Evolutionary conservation across 2,888 invertebrate species (phyloP).

Genomic region (Agriopis marginaria): DNA sequence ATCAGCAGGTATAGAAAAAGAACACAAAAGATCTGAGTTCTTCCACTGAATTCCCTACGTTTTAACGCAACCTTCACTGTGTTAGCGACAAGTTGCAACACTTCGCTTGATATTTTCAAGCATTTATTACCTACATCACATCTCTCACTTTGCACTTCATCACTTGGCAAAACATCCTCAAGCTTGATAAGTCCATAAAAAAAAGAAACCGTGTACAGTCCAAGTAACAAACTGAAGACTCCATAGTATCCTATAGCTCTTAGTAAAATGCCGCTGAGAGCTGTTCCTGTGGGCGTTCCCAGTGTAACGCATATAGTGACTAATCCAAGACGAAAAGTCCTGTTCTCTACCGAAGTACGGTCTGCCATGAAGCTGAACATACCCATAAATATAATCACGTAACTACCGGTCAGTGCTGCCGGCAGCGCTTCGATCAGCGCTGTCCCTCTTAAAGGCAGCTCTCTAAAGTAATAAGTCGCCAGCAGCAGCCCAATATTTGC

Average conservation of each 20-base stretch:
- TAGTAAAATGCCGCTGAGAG: conserved; percentile 82
- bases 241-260: conserved; percentile 78
- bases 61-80: conserved; percentile 75
- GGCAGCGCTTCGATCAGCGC: conserved; percentile 86
- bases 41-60: conserved; percentile 66
- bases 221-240: conserved; percentile 72
- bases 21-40: conserved; percentile 74
- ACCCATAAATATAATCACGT: conserved; percentile 86
- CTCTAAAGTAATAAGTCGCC: conserved; percentile 85
- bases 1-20: conserved; percentile 74
- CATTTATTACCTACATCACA: conserved; percentile 47
- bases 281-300: conserved; percentile 83
- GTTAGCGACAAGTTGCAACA: conserved; percentile 70
- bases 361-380: conserved; percentile 88
- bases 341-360: conserved; percentile 85
- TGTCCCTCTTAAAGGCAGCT: conserved; percentile 80
- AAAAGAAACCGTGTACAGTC: conserved; percentile 67
- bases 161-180: conserved; percentile 65
- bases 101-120: conserved; percentile 59
- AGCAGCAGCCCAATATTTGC: conserved; percentile 83
- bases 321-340: conserved; percentile 88
- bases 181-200: conserved; percentile 73
- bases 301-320: conserved; percentile 85
- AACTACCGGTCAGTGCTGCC: conserved; percentile 87
- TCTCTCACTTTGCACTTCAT: conserved; percentile 41